phyloP scores from a whole-genome alignment of 2,113 vertebrate species.

The Rhinolophus ferrumequinum region DNA sequence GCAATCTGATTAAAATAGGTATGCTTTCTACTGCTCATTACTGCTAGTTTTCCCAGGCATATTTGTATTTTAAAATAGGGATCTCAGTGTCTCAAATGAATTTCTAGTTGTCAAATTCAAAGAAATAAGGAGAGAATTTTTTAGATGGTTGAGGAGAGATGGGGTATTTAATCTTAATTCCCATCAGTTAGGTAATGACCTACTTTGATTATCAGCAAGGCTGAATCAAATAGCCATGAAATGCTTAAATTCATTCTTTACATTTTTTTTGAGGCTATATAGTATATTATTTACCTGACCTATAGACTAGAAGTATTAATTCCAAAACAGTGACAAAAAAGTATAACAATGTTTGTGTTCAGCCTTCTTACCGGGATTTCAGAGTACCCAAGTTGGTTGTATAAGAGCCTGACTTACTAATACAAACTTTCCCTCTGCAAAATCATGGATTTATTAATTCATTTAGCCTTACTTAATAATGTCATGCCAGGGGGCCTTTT shows the following conservation, averaged over 20 bases:
- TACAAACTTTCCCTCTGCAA: neutral
- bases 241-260: conserved; percentile 37
- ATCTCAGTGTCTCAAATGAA: neutral
- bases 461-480: neutral
- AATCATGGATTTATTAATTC: neutral
- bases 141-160: conserved; percentile 12
- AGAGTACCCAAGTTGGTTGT: neutral
- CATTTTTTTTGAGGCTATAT: neutral
- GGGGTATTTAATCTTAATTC: conserved; percentile 19
- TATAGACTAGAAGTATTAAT: neutral
- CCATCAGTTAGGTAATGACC: neutral
- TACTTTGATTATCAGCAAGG: conserved; percentile 10
- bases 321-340: neutral
- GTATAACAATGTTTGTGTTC: neutral
- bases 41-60: neutral
- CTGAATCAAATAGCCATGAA: neutral
- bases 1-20: neutral
- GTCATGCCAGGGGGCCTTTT: neutral
- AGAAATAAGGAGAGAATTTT: neutral
- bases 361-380: neutral
- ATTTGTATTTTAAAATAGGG: neutral
- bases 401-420: neutral
- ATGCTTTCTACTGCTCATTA: neutral
- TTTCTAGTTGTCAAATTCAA: neutral
- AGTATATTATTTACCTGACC: neutral